Evolutionary conservation across 2,888 invertebrate genomes (phyloP), one percentile per base, ranked within the genome.

Genomic region (Drosophila tripunctata): DNA sequence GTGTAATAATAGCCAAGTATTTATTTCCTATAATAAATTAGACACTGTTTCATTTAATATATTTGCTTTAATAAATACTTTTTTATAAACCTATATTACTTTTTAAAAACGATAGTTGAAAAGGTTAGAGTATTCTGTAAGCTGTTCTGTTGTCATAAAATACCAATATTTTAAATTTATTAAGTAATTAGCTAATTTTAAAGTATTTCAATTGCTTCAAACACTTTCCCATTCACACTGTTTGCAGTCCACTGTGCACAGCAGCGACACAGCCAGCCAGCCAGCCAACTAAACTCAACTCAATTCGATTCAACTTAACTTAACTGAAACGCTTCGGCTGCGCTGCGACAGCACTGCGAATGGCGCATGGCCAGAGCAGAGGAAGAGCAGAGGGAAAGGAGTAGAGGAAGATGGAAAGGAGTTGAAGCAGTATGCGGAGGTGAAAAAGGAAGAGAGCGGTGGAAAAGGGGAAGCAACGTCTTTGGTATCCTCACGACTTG

Each of bases 401-500:
- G 14, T 15, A 4, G 12, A 4, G 35, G 4, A n/a, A 21, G 14
- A 24, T 22, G 21, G 27, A 12, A 30, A 27, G 14, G 7, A 4
- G 14, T 15, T 4, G 12, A 4, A 22, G 4, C n/a, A n/a, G n/a
- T n/a, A n/a, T n/a, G 14, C 3, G 15, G 14, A 24, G 33, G 21
- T 19, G n/a, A 30, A 27, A n/a, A 4, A 4, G 14, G 12, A 4
- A 8, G 2, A 22, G 4, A 10, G 33, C 1, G 19, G 3, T 1
- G 8, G 45, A 2, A 8, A 6, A 1, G 30, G 14, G 43, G 4
- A n/a, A 19, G 48, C 45, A 70, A 67, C 41, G 55, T 71, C 62
- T 72, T n/a, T 74, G 50, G 75, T 67, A 55, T 72, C 58, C 78
- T 84, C 87, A 87, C 88, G 87, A 85, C 82, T 86, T 81, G 73